A percentile compares a stretch with the other conserved stretches of the same genome.
Evolutionary conservation across 2,888 invertebrate species (phyloP).

Genomic region (Mycogona germanica): DNA sequence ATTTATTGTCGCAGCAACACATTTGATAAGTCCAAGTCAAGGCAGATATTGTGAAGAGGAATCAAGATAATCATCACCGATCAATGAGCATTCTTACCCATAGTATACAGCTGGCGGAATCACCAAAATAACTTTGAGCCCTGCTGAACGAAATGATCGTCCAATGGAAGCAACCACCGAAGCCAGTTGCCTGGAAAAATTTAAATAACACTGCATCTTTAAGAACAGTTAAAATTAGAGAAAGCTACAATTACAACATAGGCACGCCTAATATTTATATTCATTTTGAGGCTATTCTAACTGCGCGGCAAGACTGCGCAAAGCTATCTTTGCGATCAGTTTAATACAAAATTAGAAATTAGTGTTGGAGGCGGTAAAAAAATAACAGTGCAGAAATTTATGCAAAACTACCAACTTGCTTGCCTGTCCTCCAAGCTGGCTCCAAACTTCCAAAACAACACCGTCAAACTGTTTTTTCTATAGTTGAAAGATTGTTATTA

Average conservation of each 20-base stretch:
- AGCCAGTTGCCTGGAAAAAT: slow-evolving; percentile 29
- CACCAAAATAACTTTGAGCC: slow-evolving; percentile 47
- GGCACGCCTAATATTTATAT: too few species aligned
- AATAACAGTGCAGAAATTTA: not conserved
- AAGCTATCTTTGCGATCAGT: too few species aligned
- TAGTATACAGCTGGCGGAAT: slow-evolving; percentile 53
- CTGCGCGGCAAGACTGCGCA: too few species aligned
- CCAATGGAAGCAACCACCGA: slow-evolving; percentile 30
- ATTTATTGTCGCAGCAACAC: not conserved
- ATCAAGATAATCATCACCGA: not conserved
- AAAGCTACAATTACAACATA: too few species aligned
- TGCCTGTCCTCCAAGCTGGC: slow-evolving; percentile 58
- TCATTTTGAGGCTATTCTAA: too few species aligned
- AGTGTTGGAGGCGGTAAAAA: not conserved
- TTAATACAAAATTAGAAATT: too few species aligned
- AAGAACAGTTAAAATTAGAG: too few species aligned
- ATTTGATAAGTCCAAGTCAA: not conserved
- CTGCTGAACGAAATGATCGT: slow-evolving; percentile 22
- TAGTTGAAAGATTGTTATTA: not conserved
- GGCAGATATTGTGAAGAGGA: slow-evolving; percentile 6
- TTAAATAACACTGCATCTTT: slow-evolving; percentile 7
- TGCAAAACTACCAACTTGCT: slow-evolving; percentile 27
- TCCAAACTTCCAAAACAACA: slow-evolving; percentile 79
- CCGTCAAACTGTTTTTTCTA: slow-evolving; percentile 64
- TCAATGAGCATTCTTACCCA: slow-evolving; percentile 23